Conservation (phyloP, 2,797 vertebrate species). For the Xenopus petersii region DNA sequence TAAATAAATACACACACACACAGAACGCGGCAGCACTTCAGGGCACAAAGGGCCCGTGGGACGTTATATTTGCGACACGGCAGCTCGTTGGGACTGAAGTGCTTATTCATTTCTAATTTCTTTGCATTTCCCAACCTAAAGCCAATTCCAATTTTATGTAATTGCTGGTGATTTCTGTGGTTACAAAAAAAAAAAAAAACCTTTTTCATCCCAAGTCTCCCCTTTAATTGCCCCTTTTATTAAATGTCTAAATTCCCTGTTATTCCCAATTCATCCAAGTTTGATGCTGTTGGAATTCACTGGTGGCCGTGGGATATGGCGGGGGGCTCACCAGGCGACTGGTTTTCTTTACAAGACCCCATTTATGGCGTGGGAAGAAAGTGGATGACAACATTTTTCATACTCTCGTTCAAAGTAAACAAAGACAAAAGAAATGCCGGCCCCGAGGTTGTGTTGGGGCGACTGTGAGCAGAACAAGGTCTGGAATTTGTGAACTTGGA, state of each 20-base stretch:
- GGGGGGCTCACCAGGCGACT: background rate
- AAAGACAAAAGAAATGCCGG: background rate
- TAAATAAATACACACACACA: too few relatives aligned
- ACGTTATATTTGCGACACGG: too few relatives aligned
- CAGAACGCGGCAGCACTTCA: too few relatives aligned
- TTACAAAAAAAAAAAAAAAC: too few relatives aligned
- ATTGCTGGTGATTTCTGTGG: too few relatives aligned
- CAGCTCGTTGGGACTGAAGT: too few relatives aligned
- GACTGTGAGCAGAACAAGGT: background rate
- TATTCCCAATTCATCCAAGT: background rate
- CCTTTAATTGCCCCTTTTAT: background rate
- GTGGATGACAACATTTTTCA: background rate
- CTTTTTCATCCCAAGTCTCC: too few relatives aligned
- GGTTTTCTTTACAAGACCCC: background rate
- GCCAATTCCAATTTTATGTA: too few relatives aligned
- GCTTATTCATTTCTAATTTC: too few relatives aligned
- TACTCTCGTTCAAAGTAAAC: constrained; percentile 49
- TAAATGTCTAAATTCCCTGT: constrained; percentile 10
- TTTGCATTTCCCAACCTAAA: too few relatives aligned
- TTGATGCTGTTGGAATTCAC: background rate
- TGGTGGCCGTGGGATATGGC: background rate
- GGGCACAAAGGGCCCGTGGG: too few relatives aligned
- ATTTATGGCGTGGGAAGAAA: background rate
- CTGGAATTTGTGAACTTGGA: background rate
- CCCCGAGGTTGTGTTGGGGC: background rate